Percentiles rank a stretch among this genome's conserved stretches.
These are phyloP conservation scores for Neodiprion fabricii DNA, from an alignment of 1,140 invertebrate species.

Conservation along the genomic window DNA sequence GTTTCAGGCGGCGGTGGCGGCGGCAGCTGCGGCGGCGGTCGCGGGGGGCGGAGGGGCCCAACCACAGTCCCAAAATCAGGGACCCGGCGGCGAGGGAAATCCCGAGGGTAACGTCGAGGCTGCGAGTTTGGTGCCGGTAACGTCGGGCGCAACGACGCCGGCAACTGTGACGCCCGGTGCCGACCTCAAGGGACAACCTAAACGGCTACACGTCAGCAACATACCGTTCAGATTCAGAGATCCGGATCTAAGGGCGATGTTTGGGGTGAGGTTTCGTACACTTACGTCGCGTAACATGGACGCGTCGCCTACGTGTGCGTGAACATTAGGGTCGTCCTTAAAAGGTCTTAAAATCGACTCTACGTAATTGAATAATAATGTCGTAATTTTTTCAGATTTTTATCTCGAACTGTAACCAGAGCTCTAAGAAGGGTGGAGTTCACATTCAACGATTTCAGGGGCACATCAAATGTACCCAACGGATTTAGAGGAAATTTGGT, in stretches of 20 bases:
- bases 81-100: slow-evolving; percentile 47
- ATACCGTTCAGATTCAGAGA: slow-evolving; percentile 99
- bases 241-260: slow-evolving; percentile 95
- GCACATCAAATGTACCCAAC: too few species aligned
- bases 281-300: background rate
- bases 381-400: too few species aligned
- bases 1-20: slow-evolving; percentile 58
- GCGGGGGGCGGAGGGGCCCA: slow-evolving; percentile 50
- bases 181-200: slow-evolving; percentile 74
- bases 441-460: too few species aligned
- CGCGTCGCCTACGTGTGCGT: too few species aligned
- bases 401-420: too few species aligned
- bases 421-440: too few species aligned
- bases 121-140: slow-evolving; percentile 52
- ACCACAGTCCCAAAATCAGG: slow-evolving; percentile 37
- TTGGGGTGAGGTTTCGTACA: slow-evolving; percentile 80
- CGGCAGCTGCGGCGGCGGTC: slow-evolving; percentile 52
- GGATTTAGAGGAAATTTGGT: too few species aligned
- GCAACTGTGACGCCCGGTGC: slow-evolving; percentile 55
- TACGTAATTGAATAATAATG: too few species aligned
- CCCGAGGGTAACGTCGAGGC: slow-evolving; percentile 49
- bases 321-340: too few species aligned
- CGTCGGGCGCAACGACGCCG: slow-evolving; percentile 60
- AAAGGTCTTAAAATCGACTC: too few species aligned
- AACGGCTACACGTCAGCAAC: slow-evolving; percentile 94